Base-by-base conservation (phyloP, 1,140 invertebrate genomes). In the Bombus consobrinus region DNA sequence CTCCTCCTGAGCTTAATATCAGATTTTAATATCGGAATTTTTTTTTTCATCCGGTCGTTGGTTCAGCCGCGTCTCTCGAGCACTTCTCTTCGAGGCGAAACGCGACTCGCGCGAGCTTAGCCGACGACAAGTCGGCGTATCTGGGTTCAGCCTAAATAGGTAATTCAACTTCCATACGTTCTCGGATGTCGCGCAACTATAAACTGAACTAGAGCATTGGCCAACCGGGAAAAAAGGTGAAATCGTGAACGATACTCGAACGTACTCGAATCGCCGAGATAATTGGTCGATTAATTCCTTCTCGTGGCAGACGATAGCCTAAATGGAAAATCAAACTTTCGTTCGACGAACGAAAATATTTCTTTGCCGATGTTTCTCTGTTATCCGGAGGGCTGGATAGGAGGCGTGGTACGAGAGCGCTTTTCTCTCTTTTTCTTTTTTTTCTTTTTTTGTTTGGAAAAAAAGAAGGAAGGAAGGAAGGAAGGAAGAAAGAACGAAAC, bases 121-220 rank as follows among this genome's bases (percentile, higher is more conserved):
- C 43, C 43, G 62, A 69, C 43, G 62, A 69, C 74, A 69, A 39
- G 47, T 77, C 41, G 74, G 12, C 22, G 72, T 83, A 83, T 83
- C 79, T 69, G 85, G 85, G 62, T 75, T 75, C 72, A 25, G 37
- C 62, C 72, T 76, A 86, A 83, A 86, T 68, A 83, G 85, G 85
- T 72, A 83, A 83, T 86, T 69, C 72, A 66, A 62, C 80, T 53
- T 86, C 71, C 34, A 73, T 83, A 76, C 22, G 32, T n/a, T 57
- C 47, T 73, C 53, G 57, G 41, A 41, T 69, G 71, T 69, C 28
- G 71, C 28, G 22, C 15, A n/a, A 41, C 37, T 71, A 39, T 72
- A 53, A 57, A n/a, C 9, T 18, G 25, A 66, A 34, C 57, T 53
- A 4, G 41, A 66, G 64, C 53, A 39, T 66, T 13, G 59, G 32